Evolutionary conservation across 1,140 invertebrate species (phyloP).

Genomic region (Littorina saxatilis): DNA sequence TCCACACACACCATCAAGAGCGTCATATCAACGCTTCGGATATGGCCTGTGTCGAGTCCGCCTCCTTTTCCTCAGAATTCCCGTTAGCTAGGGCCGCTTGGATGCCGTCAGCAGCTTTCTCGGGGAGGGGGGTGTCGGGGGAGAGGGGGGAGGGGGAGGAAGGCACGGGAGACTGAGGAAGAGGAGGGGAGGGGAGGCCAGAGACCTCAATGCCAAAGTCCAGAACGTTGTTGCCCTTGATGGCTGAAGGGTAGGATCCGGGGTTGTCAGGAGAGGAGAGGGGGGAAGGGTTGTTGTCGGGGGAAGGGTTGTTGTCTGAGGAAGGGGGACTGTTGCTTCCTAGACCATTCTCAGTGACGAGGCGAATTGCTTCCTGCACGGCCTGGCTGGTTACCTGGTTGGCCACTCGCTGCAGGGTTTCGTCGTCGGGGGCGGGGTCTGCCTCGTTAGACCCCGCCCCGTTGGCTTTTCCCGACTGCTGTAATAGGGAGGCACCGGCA

Average conservation of each 20-base stretch:
- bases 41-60: not conserved
- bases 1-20: not conserved
- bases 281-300: not conserved
- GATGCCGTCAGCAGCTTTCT: not conserved
- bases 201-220: constrained; percentile 21
- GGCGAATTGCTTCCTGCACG: constrained; percentile 52
- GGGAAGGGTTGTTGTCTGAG: not conserved
- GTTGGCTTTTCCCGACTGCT: not conserved
- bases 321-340: not conserved
- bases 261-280: constrained; percentile 1
- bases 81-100: not conserved
- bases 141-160: not conserved
- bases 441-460: not conserved
- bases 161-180: constrained; percentile 5
- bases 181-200: constrained; percentile 31
- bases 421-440: constrained; percentile 30
- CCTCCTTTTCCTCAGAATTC: not conserved
- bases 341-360: constrained; percentile 48
- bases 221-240: not conserved
- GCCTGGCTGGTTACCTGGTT: constrained; percentile 46
- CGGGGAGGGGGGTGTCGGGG: not conserved
- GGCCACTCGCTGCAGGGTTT: constrained; percentile 45
- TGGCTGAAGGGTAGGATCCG: not conserved
- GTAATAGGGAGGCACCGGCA: not conserved
- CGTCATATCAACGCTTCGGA: constrained; percentile 33